phyloP scores from a whole-genome alignment of 2,888 invertebrate species.

The Heliconius aoede region DNA sequence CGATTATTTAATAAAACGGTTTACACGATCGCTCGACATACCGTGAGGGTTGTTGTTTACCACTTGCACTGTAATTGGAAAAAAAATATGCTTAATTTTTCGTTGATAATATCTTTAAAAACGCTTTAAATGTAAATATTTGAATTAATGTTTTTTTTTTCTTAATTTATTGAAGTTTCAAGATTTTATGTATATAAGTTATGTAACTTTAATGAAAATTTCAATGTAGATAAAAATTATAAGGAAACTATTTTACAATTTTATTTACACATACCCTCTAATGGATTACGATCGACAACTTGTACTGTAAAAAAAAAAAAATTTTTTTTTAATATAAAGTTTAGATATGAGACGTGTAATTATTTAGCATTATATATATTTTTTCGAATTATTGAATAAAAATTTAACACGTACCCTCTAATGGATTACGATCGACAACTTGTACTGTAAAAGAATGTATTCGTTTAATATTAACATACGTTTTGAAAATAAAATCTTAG shows the following conservation, averaged over 20 bases:
- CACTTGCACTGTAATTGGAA: constrained; percentile 23
- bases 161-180: not conserved
- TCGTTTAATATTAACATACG: not conserved
- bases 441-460: constrained; percentile 14
- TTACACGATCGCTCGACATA: not conserved
- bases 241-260: not conserved
- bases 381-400: not conserved
- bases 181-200: too few species aligned
- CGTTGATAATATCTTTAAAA: not conserved
- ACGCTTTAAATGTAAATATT: not conserved
- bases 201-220: too few species aligned
- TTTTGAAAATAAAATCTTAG: not conserved
- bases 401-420: constrained; percentile 7
- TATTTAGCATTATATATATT: not conserved
- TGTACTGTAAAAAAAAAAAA: constrained; percentile 47
- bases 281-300: constrained; percentile 42
- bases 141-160: not conserved
- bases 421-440: constrained; percentile 4
- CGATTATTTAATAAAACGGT: not conserved
- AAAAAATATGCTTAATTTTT: not conserved
- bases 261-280: constrained; percentile 23
- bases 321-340: not conserved
- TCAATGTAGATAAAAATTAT: too few species aligned
- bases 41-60: not conserved
- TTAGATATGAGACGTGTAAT: not conserved